Base-by-base conservation (phyloP, 2,113 vertebrate genomes). In the Oxyruncus cristatus region DNA sequence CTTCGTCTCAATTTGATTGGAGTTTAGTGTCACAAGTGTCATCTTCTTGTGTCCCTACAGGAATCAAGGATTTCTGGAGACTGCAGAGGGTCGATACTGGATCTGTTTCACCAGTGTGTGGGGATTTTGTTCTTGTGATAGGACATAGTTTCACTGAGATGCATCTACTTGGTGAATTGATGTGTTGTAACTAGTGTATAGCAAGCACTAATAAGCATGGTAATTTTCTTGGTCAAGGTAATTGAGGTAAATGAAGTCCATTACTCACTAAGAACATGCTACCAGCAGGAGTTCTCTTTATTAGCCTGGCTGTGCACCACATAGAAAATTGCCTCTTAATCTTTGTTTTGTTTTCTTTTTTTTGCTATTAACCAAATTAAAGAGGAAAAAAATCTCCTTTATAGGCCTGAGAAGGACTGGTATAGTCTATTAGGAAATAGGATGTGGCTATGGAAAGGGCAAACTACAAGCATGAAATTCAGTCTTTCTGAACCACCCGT, bases 261-360 rank as follows among this genome's bases (percentile, higher is more conserved):
- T 97, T 95, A 93, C 52, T 96, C 88, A 93, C 79, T 74, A 74
- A 74, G 95, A 95, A 81, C 83, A 88, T 86, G 89, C 35, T 77
- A 91, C 63, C 86, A 93, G 88, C 72, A 95, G 92, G 94, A 96
- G 72, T 77, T 95, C 82, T 88, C 42, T 90, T 94, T 93, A 95
- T 92, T 95, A 95, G 93, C 83, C 80, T 67, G 56, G 76, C 65
- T 91, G 74, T 86, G 94, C 91, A 95, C 89, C 55, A 71, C 68
- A 59, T 47, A 96, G 83, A 86, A 91, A 96, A 95, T 89, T 91
- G 22, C 42, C 30, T 86, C 76, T 97, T 93, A 91, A 92, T 95
- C 85, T 92, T 85, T 95, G 66, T 73, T 96, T 93, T 93, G 71
- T 88, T 88, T 50, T 83, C 18, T 73, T 89, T 94, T 94, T 68